Conservation (phyloP, 2,797 vertebrate species). For the Cuniculus paca region DNA sequence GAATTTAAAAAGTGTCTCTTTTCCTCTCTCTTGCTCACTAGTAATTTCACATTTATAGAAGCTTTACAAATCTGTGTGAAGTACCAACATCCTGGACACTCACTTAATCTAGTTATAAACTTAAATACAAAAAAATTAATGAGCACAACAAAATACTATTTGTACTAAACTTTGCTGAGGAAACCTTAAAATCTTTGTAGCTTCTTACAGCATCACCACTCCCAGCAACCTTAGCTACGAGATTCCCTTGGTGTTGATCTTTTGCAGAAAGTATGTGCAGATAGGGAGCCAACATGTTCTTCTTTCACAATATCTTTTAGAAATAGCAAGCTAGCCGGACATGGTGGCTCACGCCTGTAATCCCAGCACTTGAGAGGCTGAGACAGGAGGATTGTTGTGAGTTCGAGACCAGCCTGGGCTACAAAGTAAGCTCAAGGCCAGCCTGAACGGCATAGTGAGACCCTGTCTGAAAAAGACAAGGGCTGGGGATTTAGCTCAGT, state of each 20-base stretch:
- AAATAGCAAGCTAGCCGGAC: not conserved
- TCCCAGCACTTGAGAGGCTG: no score
- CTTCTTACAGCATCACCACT: slow-evolving; percentile 14
- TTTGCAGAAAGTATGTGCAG: not conserved
- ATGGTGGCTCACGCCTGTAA: no score
- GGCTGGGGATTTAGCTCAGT: no score
- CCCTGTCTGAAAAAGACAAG: no score
- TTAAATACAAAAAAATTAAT: slow-evolving; percentile 4
- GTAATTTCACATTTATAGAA: slow-evolving; percentile 30
- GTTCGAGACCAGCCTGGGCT: no score
- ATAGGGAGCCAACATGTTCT: not conserved
- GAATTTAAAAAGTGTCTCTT: not conserved
- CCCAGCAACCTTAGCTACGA: not conserved
- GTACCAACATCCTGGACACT: not conserved
- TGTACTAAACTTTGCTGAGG: slow-evolving; percentile 11
- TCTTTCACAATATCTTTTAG: slow-evolving; percentile 37
- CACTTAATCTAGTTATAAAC: slow-evolving; percentile 43
- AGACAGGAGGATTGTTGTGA: no score
- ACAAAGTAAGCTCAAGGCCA: no score
- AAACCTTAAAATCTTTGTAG: not conserved
- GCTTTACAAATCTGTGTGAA: not conserved
- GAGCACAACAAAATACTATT: not conserved
- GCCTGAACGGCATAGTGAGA: no score
- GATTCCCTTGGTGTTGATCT: not conserved
- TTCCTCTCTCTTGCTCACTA: not conserved